Conservation (phyloP, 2,888 invertebrate species). For the Leucophora obtusa region DNA sequence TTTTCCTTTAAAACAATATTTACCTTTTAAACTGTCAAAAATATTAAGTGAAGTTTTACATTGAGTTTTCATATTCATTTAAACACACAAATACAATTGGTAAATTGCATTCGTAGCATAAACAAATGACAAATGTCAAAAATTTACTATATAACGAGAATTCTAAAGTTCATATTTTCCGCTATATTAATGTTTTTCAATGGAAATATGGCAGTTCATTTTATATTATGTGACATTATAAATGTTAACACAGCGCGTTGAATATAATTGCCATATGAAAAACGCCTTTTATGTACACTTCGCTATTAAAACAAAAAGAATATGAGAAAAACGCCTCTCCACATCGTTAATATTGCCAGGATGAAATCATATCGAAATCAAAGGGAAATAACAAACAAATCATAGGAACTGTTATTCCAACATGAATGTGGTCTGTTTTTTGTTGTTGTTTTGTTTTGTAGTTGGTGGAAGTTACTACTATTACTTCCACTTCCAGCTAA, state of each 20-base stretch:
- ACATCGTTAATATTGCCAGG: conserved; percentile 21
- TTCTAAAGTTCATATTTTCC: conserved; percentile 11
- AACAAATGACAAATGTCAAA: conserved; percentile 49
- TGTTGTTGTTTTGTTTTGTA: not conserved
- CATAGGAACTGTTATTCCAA: not conserved
- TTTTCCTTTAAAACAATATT: not conserved
- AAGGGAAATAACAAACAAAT: conserved; percentile 21
- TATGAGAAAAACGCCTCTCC: conserved; percentile 35
- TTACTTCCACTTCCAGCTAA: not conserved
- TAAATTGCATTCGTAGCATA: conserved; percentile 24
- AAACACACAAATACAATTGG: conserved; percentile 4
- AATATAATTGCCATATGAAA: conserved; percentile 51
- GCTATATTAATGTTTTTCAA: conserved; percentile 32
- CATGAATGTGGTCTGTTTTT: not conserved
- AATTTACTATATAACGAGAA: conserved; percentile 10
- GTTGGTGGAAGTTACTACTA: conserved; percentile 24
- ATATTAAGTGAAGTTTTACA: conserved; percentile 2
- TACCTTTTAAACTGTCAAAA: conserved; percentile 42
- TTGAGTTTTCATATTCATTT: conserved; percentile 7
- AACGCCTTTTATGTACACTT: conserved; percentile 23
- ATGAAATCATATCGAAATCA: conserved; percentile 23
- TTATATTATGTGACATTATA: conserved; percentile 41
- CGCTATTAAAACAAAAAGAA: not conserved
- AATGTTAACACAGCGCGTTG: conserved; percentile 36
- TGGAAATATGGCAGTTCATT: conserved; percentile 30